These are phyloP conservation scores for Himalopsyche kuldschensis DNA, from an alignment of 2,888 invertebrate genomes.

Conservation along the genomic window DNA sequence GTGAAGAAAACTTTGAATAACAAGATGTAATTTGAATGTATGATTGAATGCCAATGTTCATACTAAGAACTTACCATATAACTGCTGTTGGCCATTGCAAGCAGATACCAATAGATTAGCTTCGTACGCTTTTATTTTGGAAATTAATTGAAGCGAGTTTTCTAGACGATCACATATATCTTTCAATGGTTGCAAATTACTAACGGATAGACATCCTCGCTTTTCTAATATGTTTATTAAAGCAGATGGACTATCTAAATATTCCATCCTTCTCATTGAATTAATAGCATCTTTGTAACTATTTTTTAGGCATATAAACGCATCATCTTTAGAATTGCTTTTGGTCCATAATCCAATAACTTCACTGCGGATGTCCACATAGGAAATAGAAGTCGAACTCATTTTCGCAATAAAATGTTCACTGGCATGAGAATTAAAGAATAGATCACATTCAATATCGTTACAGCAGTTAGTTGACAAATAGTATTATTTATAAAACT, in stretches of 20 bases:
- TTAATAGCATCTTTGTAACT: slow-evolving; percentile 6
- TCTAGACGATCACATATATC: background rate
- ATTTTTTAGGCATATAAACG: background rate
- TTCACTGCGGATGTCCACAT: background rate
- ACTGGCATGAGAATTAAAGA: too few relatives aligned
- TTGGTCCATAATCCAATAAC: background rate
- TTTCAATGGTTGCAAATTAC: slow-evolving; percentile 7
- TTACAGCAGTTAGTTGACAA: too few relatives aligned
- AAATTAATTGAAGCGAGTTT: background rate
- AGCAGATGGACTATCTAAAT: background rate
- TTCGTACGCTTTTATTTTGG: background rate
- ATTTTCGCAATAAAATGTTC: background rate
- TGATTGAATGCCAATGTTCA: background rate
- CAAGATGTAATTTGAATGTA: too few relatives aligned
- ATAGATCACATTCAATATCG: too few relatives aligned
- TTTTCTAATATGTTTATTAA: slow-evolving; percentile 30
- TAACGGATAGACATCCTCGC: slow-evolving; percentile 8
- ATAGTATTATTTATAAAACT: too few relatives aligned
- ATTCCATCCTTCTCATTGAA: slow-evolving; percentile 20
- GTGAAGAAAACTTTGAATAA: too few relatives aligned
- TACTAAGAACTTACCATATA: slow-evolving; percentile 8
- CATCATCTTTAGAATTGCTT: background rate
- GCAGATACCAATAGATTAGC: background rate
- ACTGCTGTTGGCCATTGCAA: background rate
- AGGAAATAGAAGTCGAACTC: background rate